A percentile compares a stretch with the other conserved stretches of the same genome.
Evolutionary conservation across 1,140 invertebrate genomes (phyloP).

Genomic region (Mya arenaria): DNA sequence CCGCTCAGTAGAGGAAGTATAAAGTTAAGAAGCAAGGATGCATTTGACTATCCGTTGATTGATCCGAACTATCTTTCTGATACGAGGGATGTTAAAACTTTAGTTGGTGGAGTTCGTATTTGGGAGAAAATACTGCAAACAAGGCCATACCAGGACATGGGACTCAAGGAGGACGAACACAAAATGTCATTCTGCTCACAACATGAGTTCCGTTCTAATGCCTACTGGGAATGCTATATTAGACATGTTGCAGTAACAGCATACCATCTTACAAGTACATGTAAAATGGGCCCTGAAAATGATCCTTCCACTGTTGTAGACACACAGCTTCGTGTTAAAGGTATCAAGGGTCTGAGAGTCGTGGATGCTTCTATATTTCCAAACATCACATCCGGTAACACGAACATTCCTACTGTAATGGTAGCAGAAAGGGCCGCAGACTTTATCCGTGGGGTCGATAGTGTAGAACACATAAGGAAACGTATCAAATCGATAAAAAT

Average conservation of each 20-base stretch:
- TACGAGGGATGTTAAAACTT: slow-evolving; percentile 47
- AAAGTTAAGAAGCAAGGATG: slow-evolving; percentile 84
- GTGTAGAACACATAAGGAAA: neutral
- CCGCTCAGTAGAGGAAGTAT: slow-evolving; percentile 74
- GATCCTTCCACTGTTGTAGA: slow-evolving; percentile 9
- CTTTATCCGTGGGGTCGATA: neutral
- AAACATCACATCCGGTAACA: neutral
- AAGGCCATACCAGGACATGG: neutral
- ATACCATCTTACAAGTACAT: slow-evolving; percentile 90
- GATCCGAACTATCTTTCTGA: slow-evolving; percentile 84
- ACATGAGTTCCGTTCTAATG: slow-evolving; percentile 8
- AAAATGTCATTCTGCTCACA: slow-evolving; percentile 9
- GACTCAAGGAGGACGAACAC: neutral
- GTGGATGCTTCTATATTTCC: slow-evolving; percentile 19
- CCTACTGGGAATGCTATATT: slow-evolving; percentile 21
- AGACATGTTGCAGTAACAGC: neutral
- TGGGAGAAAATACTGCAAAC: slow-evolving; percentile 22
- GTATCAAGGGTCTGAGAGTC: slow-evolving; percentile 22
- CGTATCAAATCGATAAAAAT: too few species aligned
- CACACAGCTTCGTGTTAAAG: neutral
- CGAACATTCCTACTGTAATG: slow-evolving; percentile 19
- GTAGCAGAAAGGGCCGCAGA: slow-evolving; percentile 28
- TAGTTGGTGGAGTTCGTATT: slow-evolving; percentile 21
- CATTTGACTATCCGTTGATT: slow-evolving; percentile 90
- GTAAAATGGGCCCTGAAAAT: slow-evolving; percentile 85